phyloP scores from a whole-genome alignment of 2,888 invertebrate species.

The Agonopterix heracliana region DNA sequence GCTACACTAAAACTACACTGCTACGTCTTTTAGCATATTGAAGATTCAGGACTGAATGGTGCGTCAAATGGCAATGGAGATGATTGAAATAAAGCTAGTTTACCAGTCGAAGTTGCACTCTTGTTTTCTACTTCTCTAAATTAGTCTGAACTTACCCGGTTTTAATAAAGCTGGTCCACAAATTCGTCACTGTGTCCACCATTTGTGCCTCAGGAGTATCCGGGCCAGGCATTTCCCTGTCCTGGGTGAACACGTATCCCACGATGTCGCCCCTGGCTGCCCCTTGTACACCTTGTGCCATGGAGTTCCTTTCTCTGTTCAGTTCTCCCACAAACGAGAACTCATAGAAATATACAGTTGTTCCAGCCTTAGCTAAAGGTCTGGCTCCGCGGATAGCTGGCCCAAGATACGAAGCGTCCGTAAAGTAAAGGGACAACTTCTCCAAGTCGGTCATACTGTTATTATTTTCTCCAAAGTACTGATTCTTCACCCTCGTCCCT shows the following conservation, averaged over 20 bases:
- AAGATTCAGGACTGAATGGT: no score
- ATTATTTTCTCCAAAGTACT: constrained; percentile 39
- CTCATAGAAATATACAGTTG: constrained; percentile 73
- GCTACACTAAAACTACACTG: no score
- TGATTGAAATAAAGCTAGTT: no score
- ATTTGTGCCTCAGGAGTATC: constrained; percentile 26
- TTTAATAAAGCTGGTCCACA: constrained; percentile 68
- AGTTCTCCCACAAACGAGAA: constrained; percentile 70
- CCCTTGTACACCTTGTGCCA: constrained; percentile 46
- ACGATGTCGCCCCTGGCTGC: constrained; percentile 74
- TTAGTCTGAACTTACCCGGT: constrained; percentile 54
- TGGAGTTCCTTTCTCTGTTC: constrained; percentile 55
- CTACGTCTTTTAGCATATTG: no score
- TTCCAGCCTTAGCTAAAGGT: constrained; percentile 36
- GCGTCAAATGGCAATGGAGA: no score
- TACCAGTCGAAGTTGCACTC: no score
- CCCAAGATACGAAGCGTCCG: constrained; percentile 47
- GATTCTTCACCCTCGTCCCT: constrained; percentile 29
- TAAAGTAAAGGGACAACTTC: constrained; percentile 36
- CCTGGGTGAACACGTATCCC: constrained; percentile 65
- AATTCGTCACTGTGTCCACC: constrained; percentile 30
- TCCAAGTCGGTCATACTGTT: constrained; percentile 27
- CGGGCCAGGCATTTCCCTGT: constrained; percentile 19
- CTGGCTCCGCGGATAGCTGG: constrained; percentile 46
- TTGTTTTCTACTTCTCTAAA: no score